Evolutionary conservation across 2,797 vertebrate genomes (phyloP).

Genomic region (Alectoris magna): DNA sequence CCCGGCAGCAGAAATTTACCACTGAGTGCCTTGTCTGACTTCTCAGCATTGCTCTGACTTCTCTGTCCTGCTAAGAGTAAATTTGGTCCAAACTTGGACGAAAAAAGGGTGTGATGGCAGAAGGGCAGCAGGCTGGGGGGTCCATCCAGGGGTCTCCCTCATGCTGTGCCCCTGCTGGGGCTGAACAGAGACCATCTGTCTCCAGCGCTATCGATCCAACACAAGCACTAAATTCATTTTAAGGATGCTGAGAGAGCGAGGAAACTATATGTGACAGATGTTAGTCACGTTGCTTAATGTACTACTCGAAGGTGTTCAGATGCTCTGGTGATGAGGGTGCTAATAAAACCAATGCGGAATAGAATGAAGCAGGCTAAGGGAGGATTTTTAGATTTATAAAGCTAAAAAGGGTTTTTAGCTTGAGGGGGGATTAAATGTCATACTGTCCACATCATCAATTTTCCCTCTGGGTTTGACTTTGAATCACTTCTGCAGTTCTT

Average conservation of each 20-base stretch:
- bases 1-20: background rate
- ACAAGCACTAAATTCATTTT: conserved; percentile 50
- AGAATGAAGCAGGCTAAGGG: background rate
- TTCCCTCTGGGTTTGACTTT: conserved; percentile 37
- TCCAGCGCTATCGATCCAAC: background rate
- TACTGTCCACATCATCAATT: background rate
- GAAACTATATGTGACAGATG: conserved; percentile 38
- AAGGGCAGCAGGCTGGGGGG: background rate
- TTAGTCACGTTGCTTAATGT: conserved; percentile 47
- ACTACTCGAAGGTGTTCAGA: conserved; percentile 53
- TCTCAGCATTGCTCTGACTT: background rate
- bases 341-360: conserved; percentile 40
- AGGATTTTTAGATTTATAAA: conserved; percentile 1
- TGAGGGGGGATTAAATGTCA: background rate
- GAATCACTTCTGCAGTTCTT: conserved; percentile 12
- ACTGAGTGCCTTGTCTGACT: background rate
- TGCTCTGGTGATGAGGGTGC: conserved; percentile 27
- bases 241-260: conserved; percentile 24
- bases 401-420: background rate
- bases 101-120: background rate
- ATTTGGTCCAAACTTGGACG: background rate
- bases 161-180: background rate
- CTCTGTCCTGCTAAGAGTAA: background rate
- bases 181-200: conserved; percentile 15
- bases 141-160: background rate